phyloP scores from a whole-genome alignment of 2,888 invertebrate species.

The Drosophila kokeensis region DNA sequence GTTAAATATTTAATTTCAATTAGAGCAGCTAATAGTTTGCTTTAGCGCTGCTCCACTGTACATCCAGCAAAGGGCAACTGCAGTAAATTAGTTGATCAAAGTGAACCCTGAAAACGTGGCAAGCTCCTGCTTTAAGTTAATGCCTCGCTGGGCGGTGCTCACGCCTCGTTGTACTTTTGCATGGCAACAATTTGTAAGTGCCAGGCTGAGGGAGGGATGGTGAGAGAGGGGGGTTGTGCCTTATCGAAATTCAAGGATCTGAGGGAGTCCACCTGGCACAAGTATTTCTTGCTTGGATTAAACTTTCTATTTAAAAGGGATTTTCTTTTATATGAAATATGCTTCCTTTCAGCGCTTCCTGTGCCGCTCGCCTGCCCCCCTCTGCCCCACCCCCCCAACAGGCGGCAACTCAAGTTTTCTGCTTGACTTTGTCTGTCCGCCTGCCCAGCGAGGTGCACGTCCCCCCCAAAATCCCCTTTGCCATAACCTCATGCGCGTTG shows the following conservation, averaged over 20 bases:
- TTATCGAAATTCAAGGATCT: conserved; percentile 72
- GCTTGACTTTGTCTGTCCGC: conserved; percentile 72
- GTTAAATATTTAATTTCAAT: background rate
- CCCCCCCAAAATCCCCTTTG: background rate
- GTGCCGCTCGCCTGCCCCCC: conserved; percentile 19
- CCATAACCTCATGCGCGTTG: conserved; percentile 40
- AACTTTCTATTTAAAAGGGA: conserved; percentile 77
- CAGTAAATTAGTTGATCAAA: conserved; percentile 52
- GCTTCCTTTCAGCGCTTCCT: conserved; percentile 60
- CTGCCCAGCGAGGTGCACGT: background rate
- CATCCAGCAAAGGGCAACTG: conserved; percentile 21
- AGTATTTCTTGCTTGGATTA: conserved; percentile 59
- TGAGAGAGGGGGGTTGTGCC: conserved; percentile 5
- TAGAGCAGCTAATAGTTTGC: background rate
- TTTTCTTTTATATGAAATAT: conserved; percentile 79
- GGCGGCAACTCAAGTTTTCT: conserved; percentile 69
- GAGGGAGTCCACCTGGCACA: conserved; percentile 44
- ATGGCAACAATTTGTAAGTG: conserved; percentile 48
- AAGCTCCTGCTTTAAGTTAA: conserved; percentile 24
- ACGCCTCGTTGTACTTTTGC: conserved; percentile 35
- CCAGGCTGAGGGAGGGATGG: conserved; percentile 10
- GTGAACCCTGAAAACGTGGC: conserved; percentile 14
- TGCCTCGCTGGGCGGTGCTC: conserved; percentile 28
- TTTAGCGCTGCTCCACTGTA: background rate
- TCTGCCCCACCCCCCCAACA: background rate